Conservation (phyloP, 1,140 invertebrate genomes). For the Camponotus vicinus region DNA sequence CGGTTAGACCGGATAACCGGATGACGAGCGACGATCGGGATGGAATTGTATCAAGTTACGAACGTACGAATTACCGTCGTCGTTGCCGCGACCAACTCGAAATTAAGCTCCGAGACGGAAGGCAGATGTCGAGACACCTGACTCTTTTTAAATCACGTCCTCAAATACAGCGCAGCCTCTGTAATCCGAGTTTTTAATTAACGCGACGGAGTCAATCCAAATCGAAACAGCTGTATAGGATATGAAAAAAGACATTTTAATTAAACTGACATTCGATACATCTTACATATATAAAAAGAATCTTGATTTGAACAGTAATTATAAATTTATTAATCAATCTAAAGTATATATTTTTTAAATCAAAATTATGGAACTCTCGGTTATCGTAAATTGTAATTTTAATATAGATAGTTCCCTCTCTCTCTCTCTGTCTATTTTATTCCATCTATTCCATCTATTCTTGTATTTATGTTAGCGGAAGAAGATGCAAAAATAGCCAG, state of each 20-base stretch:
- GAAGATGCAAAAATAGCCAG: background rate
- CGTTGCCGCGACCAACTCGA: slow-evolving; percentile 13
- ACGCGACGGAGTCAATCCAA: background rate
- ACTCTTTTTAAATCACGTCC: slow-evolving; percentile 37
- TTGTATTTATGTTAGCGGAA: background rate
- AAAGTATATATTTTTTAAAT: background rate
- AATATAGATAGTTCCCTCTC: too few species aligned
- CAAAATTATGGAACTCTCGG: background rate
- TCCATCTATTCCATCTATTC: background rate
- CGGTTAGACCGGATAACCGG: slow-evolving; percentile 53
- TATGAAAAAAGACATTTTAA: background rate
- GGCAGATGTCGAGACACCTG: slow-evolving; percentile 54
- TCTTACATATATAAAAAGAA: background rate
- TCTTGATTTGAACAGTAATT: background rate
- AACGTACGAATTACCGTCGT: slow-evolving; percentile 36
- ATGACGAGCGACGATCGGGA: slow-evolving; percentile 51
- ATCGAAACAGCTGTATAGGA: background rate
- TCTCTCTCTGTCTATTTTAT: background rate
- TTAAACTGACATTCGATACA: background rate
- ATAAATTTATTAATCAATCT: background rate
- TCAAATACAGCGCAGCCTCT: background rate
- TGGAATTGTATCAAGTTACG: slow-evolving; percentile 58
- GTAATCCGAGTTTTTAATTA: slow-evolving; percentile 15
- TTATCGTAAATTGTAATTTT: too few species aligned
- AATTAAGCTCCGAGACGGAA: slow-evolving; percentile 52